Percentiles rank a stretch among this genome's conserved stretches.
Conservation (phyloP, 2,888 invertebrate genomes). For the Drosophila mercatorum region DNA sequence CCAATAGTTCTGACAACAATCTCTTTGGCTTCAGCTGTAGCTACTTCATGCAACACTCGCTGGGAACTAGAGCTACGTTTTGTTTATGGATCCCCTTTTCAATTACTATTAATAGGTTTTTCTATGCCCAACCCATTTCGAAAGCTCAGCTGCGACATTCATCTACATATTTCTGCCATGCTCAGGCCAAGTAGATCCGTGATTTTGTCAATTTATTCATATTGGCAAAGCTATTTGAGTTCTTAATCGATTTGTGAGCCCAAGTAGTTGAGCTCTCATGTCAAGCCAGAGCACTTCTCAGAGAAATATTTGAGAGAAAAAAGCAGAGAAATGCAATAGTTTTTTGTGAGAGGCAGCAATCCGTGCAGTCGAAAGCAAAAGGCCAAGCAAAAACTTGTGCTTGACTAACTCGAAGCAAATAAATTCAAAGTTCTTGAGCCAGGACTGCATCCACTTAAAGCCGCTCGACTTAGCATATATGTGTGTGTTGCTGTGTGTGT, state of each 20-base stretch:
- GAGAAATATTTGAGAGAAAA: background rate
- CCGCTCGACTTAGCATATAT: slow-evolving; percentile 12
- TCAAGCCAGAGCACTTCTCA: slow-evolving; percentile 1
- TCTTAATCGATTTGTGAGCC: slow-evolving; percentile 29
- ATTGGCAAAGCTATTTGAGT: background rate
- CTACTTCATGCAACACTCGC: background rate
- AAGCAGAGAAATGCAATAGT: slow-evolving; percentile 31
- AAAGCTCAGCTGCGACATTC: background rate
- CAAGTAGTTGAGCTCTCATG: slow-evolving; percentile 13
- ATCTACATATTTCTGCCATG: background rate
- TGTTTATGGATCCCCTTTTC: too few relatives aligned
- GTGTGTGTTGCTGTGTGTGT: slow-evolving; percentile 6
- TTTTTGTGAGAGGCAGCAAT: slow-evolving; percentile 27
- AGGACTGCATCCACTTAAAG: slow-evolving; percentile 35
- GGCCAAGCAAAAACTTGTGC: slow-evolving; percentile 44
- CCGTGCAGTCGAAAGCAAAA: slow-evolving; percentile 29
- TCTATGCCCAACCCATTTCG: background rate
- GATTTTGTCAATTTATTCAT: slow-evolving; percentile 14
- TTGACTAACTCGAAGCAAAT: slow-evolving; percentile 57
- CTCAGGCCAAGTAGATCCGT: background rate
- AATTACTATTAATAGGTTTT: background rate
- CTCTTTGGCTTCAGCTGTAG: background rate
- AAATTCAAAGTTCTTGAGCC: slow-evolving; percentile 68
- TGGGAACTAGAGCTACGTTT: background rate
- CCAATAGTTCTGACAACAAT: slow-evolving; percentile 1